Evolutionary conservation across 1,140 invertebrate genomes (phyloP), one percentile per base, ranked within the genome.

Genomic region (Pseudobourletiella spinata): DNA sequence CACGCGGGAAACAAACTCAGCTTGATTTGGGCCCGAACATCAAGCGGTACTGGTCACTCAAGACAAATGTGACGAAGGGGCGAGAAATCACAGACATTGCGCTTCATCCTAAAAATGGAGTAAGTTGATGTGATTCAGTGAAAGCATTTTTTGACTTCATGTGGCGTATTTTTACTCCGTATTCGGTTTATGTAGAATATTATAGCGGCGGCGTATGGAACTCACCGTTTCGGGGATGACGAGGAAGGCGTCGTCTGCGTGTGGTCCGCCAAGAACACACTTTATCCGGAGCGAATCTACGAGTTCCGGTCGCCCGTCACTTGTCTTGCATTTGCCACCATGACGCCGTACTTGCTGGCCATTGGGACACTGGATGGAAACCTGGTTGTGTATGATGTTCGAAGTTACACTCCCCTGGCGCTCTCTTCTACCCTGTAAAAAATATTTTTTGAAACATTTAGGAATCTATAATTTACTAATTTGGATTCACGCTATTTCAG

Each of bases 251-350:
- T 68, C 20, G 61, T 68, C 3, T 66, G 64, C 20, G 42, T 68
- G 25, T 70, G 69, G 69, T 66, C 59, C 35, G 63, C 60, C 1
- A 70, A 70, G 35, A 70, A 68, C 57, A 64, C 54, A 18, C 35
- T 44, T 39, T 39, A 59, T 43, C 69, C 69, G n/a, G 69, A 70
- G 46, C 51, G 64, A 51, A 44, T 63, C 11, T 68, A 70, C 43
- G 44, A 63, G 20, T 60, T 70, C 6, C 25, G 59, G 28, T 32
- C 55, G 3, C 32, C 66, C 0, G 63, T 46, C 4, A 66, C 63
- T 14, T 48, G 43, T 22, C 4, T 70, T 1, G 61, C 64, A 16
- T 70, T 70, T 60, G 65, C 66, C 0, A 59, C 57, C 8, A 32
- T 66, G n/a, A 64, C 57, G 4, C 69, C 69, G 3, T 63, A 66